A percentile compares a stretch with the other conserved stretches of the same genome.
Evolutionary conservation across 2,797 vertebrate species (phyloP).

Genomic region (Rhabdomys pumilio): DNA sequence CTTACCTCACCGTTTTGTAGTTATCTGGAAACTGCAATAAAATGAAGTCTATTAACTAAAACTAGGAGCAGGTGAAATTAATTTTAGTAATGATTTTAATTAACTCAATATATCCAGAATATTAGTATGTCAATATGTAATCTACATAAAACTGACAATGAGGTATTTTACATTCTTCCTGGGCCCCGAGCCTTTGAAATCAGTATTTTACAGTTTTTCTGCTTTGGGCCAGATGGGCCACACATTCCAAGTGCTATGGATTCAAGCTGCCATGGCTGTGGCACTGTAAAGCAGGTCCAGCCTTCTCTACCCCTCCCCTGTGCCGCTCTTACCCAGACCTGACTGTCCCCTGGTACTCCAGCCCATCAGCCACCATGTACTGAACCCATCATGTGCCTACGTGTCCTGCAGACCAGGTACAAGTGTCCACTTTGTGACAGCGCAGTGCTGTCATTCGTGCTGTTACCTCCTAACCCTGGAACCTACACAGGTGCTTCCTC

Average conservation of each 20-base stretch:
- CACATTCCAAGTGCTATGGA: fast-evolving
- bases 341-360: no score
- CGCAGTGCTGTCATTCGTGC: neutral
- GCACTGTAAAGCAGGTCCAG: fast-evolving
- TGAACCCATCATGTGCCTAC: neutral
- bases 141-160: neutral
- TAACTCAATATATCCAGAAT: neutral
- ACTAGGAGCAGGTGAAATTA: slow-evolving; percentile 26
- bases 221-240: fast-evolving
- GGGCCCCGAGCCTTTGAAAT: neutral
- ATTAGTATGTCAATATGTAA: neutral
- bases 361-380: fast-evolving
- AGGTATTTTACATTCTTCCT: neutral
- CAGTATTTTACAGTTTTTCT: fast-evolving
- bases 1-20: neutral
- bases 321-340: neutral
- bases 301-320: no score
- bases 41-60: neutral
- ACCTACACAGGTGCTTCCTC: neutral
- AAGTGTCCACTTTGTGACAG: neutral
- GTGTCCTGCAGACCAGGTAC: neutral
- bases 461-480: neutral
- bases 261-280: no score
- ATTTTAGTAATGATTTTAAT: slow-evolving; percentile 21
- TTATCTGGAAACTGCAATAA: neutral